Base-by-base conservation (phyloP, 2,113 vertebrate genomes). In the Sturnus vulgaris region DNA sequence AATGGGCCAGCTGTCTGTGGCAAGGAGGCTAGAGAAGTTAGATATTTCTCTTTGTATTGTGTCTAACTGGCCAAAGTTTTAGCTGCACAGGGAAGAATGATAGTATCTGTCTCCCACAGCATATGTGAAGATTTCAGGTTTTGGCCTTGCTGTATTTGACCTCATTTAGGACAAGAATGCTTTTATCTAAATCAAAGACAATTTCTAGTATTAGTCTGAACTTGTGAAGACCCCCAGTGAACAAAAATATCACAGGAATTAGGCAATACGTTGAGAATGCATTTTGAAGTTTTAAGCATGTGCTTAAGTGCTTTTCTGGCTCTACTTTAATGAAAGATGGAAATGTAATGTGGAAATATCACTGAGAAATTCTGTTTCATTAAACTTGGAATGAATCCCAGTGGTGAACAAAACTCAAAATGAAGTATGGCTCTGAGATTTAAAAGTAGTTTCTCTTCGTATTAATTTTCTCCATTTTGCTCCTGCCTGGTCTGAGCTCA, bases 141-240 rank as follows among this genome's bases (percentile, higher is more conserved):
- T 81, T 93, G 93, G 88, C 40, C 82, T 88, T 75, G 44, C 30
- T 93, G 25, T 84, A 46, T 90, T 96, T 93, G 92, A 96, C 95
- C 94, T 95, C 92, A 71, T 92, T 96, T 93, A 92, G 94, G 92
- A 94, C 88, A 88, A 86, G 77, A 93, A 96, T 97, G 92, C 95
- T 96, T 97, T 95, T 96, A 96, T 97, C 93, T 96, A 96, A 96
- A 95, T 95, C 96, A 97, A 97, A 97, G 80, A 40, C 28, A 88
- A 96, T 96, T 94, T 97, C 82, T 80, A 86, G 88, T 81, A 71
- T 84, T 70, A 75, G 57, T 66, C 59, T 97, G 95, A 96, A 95
- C 93, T 96, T 93, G 93, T 95, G 88, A 95, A 96, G 93, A 88
- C 80, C 92, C 94, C 90, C 95, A 94, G 69, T 90, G 86, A 96